Base-by-base conservation (phyloP, 2,888 invertebrate genomes). In the Hirtodrosophila duncani region DNA sequence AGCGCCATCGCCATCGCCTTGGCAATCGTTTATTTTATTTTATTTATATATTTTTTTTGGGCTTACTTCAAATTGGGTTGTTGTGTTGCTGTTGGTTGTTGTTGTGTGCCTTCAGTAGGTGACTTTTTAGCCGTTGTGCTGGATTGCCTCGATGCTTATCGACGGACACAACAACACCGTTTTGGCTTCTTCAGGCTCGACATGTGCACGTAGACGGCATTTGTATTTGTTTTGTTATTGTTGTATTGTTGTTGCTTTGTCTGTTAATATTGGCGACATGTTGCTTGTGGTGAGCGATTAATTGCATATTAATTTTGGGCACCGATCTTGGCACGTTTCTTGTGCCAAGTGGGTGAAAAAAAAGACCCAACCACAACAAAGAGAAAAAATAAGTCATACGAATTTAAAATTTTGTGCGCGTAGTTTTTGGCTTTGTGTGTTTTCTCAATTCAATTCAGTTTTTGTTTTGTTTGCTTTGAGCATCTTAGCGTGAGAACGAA, bases 241-340 rank as follows among this genome's bases (percentile, higher is more conserved):
- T 16, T 43, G 31, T 18, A 21, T 33, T 52, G 39, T 30, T 42
- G 41, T 17, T 27, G 21, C 8, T 10, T 23, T 18, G 17, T 33
- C 5, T 55, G 34, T 78, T 78, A 43, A 57, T 82, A 71, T 82
- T 71, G 67, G 65, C 59, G 65, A 51, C 75, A 63, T 81, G 71
- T 82, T 74, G 59, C 68, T 69, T 70, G 68, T 67, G 65, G 59
- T 65, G 62, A 52, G 64, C 79, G 81, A 81, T 82, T 82, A 82
- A 82, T 81, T 81, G 82, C 79, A 82, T 80, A 81, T 82, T 82
- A 78, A 82, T 81, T 81, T 72, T 72, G 31, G 10, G 29, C 23
- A 20, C 46, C 63, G 71, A 70, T 75, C 74, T 75, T 75, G 74
- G 81, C 81, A 81, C 81, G 74, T 81, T 75, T 63, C 63, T 55